phyloP scores from a whole-genome alignment of 1,140 invertebrate genomes.

The Dendrolimus kikuchii region DNA sequence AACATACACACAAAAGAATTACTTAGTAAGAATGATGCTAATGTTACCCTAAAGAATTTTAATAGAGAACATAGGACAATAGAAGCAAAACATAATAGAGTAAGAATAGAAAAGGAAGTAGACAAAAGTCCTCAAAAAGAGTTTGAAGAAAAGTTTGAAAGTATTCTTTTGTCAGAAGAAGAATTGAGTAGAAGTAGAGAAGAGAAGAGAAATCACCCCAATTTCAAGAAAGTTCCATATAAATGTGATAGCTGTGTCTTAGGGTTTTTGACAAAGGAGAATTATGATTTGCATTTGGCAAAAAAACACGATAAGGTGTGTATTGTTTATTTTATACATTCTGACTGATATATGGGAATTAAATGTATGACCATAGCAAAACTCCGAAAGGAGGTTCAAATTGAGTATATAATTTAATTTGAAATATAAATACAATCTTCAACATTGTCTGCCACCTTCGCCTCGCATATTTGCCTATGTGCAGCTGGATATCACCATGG shows the following conservation, averaged over 20 bases:
- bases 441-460: no score
- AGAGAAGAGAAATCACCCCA: conserved; percentile 31
- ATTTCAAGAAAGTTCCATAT: conserved; percentile 38
- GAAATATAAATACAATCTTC: no score
- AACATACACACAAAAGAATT: background rate
- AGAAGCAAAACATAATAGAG: background rate
- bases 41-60: no score
- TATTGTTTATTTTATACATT: background rate
- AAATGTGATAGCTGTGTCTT: conserved; percentile 43
- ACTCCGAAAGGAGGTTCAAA: background rate
- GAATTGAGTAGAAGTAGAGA: conserved; percentile 34
- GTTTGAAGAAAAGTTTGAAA: conserved; percentile 26
- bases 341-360: no score
- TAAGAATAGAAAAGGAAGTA: conserved; percentile 5
- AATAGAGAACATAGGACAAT: background rate
- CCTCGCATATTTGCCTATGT: no score
- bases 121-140: conserved; percentile 11
- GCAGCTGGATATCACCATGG: no score
- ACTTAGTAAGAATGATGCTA: background rate
- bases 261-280: conserved; percentile 31
- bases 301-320: conserved; percentile 36
- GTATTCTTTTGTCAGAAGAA: conserved; percentile 28
- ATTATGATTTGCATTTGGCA: conserved; percentile 22
- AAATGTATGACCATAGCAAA: background rate
- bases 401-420: no score